Evolutionary conservation across 2,888 invertebrate genomes (phyloP).

Genomic region (Galeopsomyia nigrocyanea): DNA sequence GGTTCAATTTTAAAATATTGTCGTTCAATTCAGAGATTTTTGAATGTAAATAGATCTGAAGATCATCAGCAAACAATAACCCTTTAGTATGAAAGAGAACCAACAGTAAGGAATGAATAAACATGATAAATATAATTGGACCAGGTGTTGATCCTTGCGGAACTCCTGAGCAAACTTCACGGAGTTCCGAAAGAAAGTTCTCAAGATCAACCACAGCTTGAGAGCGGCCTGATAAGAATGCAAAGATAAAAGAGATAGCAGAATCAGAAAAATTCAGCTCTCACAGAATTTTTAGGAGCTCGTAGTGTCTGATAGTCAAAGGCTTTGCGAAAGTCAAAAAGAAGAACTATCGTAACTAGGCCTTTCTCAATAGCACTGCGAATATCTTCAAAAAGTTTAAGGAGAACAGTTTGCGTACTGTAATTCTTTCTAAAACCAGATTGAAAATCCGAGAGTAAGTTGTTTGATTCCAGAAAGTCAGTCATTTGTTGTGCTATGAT

Average conservation of each 20-base stretch:
- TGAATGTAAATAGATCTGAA: too few relatives aligned
- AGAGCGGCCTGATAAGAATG: background rate
- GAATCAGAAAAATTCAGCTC: background rate
- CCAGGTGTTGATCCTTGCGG: conserved; percentile 6
- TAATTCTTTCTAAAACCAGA: background rate
- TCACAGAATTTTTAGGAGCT: background rate
- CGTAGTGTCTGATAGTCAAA: background rate
- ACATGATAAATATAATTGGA: background rate
- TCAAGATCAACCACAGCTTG: background rate
- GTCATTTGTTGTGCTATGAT: background rate
- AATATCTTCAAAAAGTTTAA: conserved; percentile 6
- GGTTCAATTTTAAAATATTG: too few relatives aligned
- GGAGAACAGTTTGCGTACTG: conserved; percentile 1
- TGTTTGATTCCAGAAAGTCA: background rate
- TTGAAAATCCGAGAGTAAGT: background rate
- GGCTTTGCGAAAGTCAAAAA: background rate
- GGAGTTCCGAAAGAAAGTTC: background rate
- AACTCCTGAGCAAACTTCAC: background rate
- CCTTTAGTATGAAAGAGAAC: background rate
- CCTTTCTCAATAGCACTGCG: background rate
- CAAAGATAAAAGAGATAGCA: background rate
- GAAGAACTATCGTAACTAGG: background rate
- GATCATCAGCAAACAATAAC: background rate
- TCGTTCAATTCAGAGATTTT: too few relatives aligned
- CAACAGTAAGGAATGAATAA: background rate